Conservation (phyloP, 92 coral and sea anemone species). For the Diadumene lineata region DNA sequence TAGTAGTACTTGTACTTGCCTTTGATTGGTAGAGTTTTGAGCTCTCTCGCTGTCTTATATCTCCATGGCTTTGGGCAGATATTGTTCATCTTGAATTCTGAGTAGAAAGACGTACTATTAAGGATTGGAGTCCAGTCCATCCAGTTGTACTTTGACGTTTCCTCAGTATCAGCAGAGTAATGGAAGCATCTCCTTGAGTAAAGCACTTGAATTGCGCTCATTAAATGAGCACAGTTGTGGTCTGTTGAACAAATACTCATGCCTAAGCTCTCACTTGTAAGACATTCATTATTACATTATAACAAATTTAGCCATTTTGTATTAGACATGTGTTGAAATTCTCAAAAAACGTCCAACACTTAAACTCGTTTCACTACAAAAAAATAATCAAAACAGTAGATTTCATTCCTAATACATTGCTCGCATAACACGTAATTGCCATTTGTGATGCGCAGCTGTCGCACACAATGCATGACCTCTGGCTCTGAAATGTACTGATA, state of each 20-base stretch:
- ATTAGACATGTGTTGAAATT: too few species aligned
- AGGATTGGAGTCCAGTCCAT: conserved; percentile 70
- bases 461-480: too few species aligned
- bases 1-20: conserved; percentile 47
- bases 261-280: too few species aligned
- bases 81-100: conserved; percentile 50
- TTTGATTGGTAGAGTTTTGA: conserved; percentile 46
- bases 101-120: conserved; percentile 40
- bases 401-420: too few species aligned
- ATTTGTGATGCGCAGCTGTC: too few species aligned
- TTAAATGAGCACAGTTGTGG: conserved; percentile 18
- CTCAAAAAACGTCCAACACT: too few species aligned
- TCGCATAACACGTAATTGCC: too few species aligned
- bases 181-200: conserved; percentile 51
- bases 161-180: conserved; percentile 56
- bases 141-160: conserved; percentile 52
- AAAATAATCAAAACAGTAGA: too few species aligned
- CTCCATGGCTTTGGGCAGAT: conserved; percentile 81
- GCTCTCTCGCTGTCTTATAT: conserved; percentile 47
- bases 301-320: too few species aligned
- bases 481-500: too few species aligned
- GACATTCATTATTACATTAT: too few species aligned
- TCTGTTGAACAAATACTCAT: conserved; percentile 37
- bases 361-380: too few species aligned
- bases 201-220: conserved; percentile 9